Percentiles rank a stretch among this genome's conserved stretches.
These are phyloP conservation scores for Cyanoderma ruficeps DNA, from an alignment of 2,113 vertebrate species.

Conservation along the genomic window DNA sequence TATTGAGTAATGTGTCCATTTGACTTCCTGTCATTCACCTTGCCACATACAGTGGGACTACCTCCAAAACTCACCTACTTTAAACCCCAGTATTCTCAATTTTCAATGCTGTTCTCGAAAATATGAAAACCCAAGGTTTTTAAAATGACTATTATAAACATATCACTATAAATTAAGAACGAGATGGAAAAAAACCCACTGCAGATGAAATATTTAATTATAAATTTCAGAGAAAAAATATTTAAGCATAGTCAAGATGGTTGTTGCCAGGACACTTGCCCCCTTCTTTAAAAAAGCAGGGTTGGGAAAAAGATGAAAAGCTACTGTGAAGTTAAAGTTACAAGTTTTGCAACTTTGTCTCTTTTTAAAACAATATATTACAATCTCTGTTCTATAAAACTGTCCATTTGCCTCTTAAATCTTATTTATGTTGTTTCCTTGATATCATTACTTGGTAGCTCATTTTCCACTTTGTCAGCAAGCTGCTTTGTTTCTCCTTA, in stretches of 20 bases:
- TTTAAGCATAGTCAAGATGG: background rate
- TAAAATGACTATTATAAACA: background rate
- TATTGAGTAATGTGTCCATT: background rate
- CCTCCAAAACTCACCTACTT: background rate
- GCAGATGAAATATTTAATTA: background rate
- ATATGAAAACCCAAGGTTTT: background rate
- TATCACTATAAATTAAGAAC: background rate
- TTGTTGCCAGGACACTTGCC: background rate
- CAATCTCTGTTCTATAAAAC: constrained; percentile 15
- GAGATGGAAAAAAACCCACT: background rate
- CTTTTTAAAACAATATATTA: constrained; percentile 18
- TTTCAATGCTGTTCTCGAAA: background rate
- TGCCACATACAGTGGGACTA: background rate
- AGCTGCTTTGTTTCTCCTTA: constrained; percentile 22
- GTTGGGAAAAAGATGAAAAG: background rate
- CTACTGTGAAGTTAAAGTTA: constrained; percentile 2
- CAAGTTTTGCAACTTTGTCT: background rate
- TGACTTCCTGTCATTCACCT: constrained; percentile 12
- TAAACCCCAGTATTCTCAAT: background rate
- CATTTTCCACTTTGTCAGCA: constrained; percentile 37
- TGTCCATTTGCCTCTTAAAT: constrained; percentile 49
- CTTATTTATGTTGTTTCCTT: constrained; percentile 42
- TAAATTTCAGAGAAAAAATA: background rate
- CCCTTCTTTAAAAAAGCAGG: background rate
- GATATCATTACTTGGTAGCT: constrained; percentile 24